Base-by-base conservation (phyloP, 2,113 vertebrate species). In the Vireo altiloquus region DNA sequence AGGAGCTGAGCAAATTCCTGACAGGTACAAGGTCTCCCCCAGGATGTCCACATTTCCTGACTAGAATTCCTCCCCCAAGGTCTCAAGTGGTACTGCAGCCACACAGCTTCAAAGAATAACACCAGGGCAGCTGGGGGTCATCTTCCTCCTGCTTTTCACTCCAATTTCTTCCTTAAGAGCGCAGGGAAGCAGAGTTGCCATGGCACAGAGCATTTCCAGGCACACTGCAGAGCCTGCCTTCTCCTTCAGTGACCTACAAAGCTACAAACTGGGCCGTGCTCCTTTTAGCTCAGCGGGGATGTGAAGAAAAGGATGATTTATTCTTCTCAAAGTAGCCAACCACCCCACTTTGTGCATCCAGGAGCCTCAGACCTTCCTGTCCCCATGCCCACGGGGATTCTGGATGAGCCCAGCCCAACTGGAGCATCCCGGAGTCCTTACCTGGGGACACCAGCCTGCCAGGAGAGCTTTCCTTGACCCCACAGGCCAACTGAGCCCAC, bases 221-320 rank as follows among this genome's bases (percentile, higher is more conserved):
- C 3, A 7, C 50, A 3, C 71, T 39, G 79, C 95, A 92, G 71
- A 95, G 90, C 79, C 57, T 66, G 76, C 75, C 63, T 66, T 87
- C 90, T 94, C 95, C 90, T 96, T 76, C 88, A 24, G 42, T 82
- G 90, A 90, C 95, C 94, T 95, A 95, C 92, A 95, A 93, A 93
- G 71, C 88, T 79, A 76, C 75, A 65, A 90, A 93, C 2, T 59
- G 85, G 92, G 96, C 94, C 3, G 0, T 6, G 71, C 71, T 93
- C 82, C 69, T 92, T 95, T 93, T 81, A 96, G 94, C 80, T 86
- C 59, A 33, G 40, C 5, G 28, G 59, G 46, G 63, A 71, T 30
- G 42, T n/a, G 40, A 70, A 72, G 65, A 56, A 72, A 88, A 94
- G 52, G 31, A 92, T 40, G 46, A 60, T 47, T 92, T 61, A 10